Evolutionary conservation across 2,888 invertebrate species (phyloP).

Genomic region (Harpalus rubripes): DNA sequence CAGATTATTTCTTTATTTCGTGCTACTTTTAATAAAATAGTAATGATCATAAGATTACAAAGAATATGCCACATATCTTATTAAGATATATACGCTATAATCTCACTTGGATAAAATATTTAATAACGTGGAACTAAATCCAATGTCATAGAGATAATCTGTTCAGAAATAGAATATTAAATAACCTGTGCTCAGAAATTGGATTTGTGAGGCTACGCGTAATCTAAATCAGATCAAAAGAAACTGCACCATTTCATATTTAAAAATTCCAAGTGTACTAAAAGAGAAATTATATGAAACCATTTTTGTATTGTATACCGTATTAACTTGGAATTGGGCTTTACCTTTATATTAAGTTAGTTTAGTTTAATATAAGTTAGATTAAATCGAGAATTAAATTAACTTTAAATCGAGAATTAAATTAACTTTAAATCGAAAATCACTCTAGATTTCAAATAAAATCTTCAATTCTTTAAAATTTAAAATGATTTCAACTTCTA

Average conservation of each 20-base stretch:
- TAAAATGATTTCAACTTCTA: too few species aligned
- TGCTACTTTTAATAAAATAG: background rate
- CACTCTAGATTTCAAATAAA: too few species aligned
- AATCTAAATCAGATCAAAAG: slow-evolving; percentile 24
- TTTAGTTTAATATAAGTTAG: too few species aligned
- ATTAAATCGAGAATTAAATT: too few species aligned
- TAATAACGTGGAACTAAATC: slow-evolving; percentile 26
- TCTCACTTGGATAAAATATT: slow-evolving; percentile 32
- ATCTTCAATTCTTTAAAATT: too few species aligned
- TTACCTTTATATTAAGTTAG: too few species aligned
- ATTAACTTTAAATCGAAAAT: too few species aligned
- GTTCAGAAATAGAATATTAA: slow-evolving; percentile 33
- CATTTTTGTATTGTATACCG: too few species aligned
- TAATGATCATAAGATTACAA: background rate
- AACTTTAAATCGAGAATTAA: too few species aligned
- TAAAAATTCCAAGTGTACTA: too few species aligned
- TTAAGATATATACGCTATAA: background rate
- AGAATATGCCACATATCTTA: background rate
- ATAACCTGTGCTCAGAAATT: slow-evolving; percentile 17
- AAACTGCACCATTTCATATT: background rate
- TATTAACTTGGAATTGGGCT: too few species aligned
- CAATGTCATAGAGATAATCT: slow-evolving; percentile 21
- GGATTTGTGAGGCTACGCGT: slow-evolving; percentile 8
- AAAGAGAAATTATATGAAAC: too few species aligned
- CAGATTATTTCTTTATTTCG: background rate